Conservation (phyloP, 2,113 vertebrate genomes). For the Rhagologus leucostigma region DNA sequence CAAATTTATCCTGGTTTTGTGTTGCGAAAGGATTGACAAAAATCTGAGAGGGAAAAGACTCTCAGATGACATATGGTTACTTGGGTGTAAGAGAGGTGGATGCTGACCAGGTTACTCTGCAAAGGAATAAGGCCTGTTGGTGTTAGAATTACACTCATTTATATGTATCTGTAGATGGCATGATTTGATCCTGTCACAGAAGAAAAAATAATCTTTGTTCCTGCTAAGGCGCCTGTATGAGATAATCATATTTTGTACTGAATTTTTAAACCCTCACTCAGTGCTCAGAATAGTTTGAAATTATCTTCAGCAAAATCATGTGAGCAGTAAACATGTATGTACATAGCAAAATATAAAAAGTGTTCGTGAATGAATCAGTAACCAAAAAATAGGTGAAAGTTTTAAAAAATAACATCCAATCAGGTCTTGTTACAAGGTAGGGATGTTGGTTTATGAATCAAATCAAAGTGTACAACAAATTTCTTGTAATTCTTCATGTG, state of each 20-base stretch:
- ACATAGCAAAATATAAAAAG: background rate
- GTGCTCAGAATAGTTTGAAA: background rate
- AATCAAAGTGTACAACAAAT: accelerated
- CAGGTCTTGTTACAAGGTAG: background rate
- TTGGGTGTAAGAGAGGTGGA: background rate
- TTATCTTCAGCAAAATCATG: background rate
- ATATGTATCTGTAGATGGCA: background rate
- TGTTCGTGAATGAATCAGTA: background rate
- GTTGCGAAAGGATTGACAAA: background rate
- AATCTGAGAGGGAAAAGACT: accelerated
- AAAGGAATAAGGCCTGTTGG: background rate
- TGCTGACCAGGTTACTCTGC: background rate
- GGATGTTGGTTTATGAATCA: background rate
- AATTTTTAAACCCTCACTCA: background rate
- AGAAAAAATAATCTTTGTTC: background rate
- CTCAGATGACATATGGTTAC: background rate
- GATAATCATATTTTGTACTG: background rate
- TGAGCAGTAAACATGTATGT: background rate
- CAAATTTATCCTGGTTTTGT: background rate
- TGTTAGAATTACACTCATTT: background rate
- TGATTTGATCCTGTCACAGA: background rate
- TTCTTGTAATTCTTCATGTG: background rate
- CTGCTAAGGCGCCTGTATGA: background rate
- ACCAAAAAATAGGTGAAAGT: background rate
- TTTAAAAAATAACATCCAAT: background rate